These are phyloP conservation scores for Camelus bactrianus DNA, from an alignment of 2,113 vertebrate genomes.

Conservation along the genomic window DNA sequence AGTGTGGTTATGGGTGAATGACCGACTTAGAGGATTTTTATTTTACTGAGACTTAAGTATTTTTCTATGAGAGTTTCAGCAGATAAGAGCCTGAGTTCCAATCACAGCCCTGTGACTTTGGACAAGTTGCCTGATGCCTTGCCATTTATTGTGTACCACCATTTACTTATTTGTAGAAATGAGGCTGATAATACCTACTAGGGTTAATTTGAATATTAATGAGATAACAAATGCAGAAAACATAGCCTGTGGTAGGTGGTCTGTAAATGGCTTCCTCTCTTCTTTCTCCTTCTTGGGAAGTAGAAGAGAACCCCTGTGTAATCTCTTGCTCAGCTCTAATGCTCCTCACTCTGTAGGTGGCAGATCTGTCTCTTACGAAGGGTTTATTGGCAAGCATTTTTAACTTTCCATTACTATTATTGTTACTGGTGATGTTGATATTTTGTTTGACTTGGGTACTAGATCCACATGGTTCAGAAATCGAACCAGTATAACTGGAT, in stretches of 20 bases:
- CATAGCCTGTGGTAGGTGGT: background rate
- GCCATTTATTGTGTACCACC: background rate
- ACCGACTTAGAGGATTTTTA: conserved; percentile 35
- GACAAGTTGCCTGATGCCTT: background rate
- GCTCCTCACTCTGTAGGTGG: background rate
- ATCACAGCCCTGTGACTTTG: background rate
- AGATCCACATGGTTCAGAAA: background rate
- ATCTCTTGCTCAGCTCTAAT: background rate
- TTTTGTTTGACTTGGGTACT: background rate
- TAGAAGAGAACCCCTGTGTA: background rate
- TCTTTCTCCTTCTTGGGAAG: background rate
- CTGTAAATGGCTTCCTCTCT: background rate
- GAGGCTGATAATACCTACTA: background rate
- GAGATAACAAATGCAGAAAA: background rate
- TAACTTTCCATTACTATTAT: background rate
- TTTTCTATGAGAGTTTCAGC: conserved; percentile 24
- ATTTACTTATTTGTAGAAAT: conserved; percentile 48
- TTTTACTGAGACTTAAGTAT: conserved; percentile 23
- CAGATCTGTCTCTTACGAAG: background rate
- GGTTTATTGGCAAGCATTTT: background rate
- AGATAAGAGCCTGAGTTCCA: background rate
- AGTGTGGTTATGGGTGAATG: background rate
- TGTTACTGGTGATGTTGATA: background rate
- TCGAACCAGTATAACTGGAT: background rate
- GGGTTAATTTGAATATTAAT: background rate